Evolutionary conservation across 2,113 vertebrate genomes (phyloP).

Genomic region (Pyrgilauda ruficollis): DNA sequence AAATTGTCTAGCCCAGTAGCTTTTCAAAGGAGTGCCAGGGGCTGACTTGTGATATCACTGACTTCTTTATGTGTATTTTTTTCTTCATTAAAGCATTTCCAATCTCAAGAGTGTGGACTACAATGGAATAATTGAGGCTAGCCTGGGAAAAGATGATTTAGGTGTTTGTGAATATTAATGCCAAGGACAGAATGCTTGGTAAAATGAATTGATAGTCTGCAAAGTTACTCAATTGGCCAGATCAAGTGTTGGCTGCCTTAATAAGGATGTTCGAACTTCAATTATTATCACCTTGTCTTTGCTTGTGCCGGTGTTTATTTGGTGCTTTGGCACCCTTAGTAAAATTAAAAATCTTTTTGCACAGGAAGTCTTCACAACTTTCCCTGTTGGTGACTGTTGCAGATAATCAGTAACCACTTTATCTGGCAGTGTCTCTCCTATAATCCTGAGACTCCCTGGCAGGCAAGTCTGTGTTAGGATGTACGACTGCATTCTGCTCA

Average conservation of each 20-base stretch:
- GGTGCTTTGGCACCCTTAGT: neutral
- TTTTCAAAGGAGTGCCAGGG: neutral
- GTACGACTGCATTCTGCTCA: neutral
- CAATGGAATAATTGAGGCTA: neutral
- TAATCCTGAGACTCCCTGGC: neutral
- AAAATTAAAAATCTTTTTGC: neutral
- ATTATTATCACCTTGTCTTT: neutral
- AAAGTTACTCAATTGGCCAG: neutral
- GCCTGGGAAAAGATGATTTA: neutral
- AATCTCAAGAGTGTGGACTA: neutral
- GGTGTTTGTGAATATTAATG: neutral
- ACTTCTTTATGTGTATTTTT: neutral
- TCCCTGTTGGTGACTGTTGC: neutral
- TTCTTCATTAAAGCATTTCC: neutral
- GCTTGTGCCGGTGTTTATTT: neutral
- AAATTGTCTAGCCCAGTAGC: neutral
- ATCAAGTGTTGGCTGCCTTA: neutral
- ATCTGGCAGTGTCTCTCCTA: neutral
- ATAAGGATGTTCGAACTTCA: neutral
- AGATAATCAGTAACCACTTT: neutral
- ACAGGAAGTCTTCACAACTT: neutral
- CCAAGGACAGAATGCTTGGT: neutral
- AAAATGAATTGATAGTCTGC: neutral
- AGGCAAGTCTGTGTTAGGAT: neutral
- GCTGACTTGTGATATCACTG: neutral